Evolutionary conservation across 2,797 vertebrate species (phyloP), one percentile per base, ranked within the genome.

Genomic region (Onychomys arenicola): DNA sequence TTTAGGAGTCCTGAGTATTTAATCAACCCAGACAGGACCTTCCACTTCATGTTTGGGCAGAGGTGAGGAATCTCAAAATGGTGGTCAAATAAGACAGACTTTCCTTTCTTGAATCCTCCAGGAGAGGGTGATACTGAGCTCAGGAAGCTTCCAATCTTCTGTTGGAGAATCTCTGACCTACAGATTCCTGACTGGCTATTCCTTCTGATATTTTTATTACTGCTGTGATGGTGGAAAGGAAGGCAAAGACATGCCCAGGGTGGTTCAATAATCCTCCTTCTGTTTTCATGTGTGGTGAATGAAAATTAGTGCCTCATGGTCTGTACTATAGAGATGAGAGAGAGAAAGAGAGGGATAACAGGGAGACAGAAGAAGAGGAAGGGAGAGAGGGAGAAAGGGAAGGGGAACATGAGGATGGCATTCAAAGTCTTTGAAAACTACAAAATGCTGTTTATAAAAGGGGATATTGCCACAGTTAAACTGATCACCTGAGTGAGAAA

Each of bases 11-110:
- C 27, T 82, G 73, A 49, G 32, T 40, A 12, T 59, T 49, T 61
- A 11, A 23, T 0, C 3, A 27, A 43, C 43, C 6, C 1, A 25
- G 10, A 29, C 11, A 69, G 67, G 40, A 37, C 19, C 49, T 73
- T 29, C 34, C 52, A 49, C 69, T 55, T 82, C 23, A 0, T 0
- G 34, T 0, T 2, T 46, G 52, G 71, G 27, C 0, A 0, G 1
- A 2, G 1, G 17, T 2, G 23, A 88, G 32, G 21, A 63, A 2
- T 7, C 23, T 65, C 71, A 87, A 77, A 80, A 85, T 57, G 94
- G 89, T 55, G 7, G 80, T 37, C n/a, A 5, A 16, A 0, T 12
- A 65, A 63, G 11, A 63, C 4, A 23, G 49, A 8, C 17, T 23
- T 57, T 37, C 46, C 4, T 89, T 83, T 55, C 86, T 73, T 21